These are phyloP conservation scores for Epizoanthus ramosus DNA, from an alignment of 92 coral and sea anemone genomes.

Conservation along the genomic window DNA sequence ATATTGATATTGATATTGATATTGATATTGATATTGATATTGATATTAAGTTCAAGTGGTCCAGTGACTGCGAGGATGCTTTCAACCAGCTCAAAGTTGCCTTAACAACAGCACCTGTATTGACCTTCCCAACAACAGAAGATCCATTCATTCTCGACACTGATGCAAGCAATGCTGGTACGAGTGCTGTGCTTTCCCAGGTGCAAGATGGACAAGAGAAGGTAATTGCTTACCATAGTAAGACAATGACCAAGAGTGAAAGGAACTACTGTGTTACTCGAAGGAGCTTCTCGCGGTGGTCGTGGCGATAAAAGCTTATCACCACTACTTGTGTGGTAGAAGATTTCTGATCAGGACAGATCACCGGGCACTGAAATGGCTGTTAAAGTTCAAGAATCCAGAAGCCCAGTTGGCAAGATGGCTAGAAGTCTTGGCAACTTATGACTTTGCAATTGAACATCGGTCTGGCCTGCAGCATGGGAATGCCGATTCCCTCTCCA, in stretches of 20 bases:
- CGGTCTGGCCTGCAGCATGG: constrained; percentile 42
- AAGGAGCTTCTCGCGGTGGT: constrained; percentile 42
- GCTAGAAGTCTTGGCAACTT: constrained; percentile 47
- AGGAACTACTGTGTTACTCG: constrained; percentile 49
- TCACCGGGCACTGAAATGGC: constrained; percentile 39
- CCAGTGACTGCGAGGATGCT: constrained; percentile 29
- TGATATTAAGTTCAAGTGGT: constrained; percentile 47
- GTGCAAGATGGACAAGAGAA: constrained; percentile 35
- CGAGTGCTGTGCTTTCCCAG: constrained; percentile 43
- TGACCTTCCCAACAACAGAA: constrained; percentile 13
- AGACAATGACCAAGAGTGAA: constrained; percentile 32
- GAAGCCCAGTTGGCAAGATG: constrained; percentile 45
- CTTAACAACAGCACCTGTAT: constrained; percentile 25
- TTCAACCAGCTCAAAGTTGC: constrained; percentile 36
- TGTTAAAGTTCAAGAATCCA: constrained; percentile 39
- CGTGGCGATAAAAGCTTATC: not conserved
- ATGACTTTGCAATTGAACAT: constrained; percentile 42
- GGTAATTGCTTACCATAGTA: constrained; percentile 31
- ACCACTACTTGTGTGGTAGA: constrained; percentile 38
- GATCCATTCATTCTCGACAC: constrained; percentile 41
- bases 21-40: too few species aligned
- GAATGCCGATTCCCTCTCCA: constrained; percentile 58
- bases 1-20: too few species aligned
- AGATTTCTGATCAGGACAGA: constrained; percentile 35
- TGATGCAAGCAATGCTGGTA: constrained; percentile 46